phyloP scores from a whole-genome alignment of 2,797 vertebrate species.

The Smutsia temminckii region DNA sequence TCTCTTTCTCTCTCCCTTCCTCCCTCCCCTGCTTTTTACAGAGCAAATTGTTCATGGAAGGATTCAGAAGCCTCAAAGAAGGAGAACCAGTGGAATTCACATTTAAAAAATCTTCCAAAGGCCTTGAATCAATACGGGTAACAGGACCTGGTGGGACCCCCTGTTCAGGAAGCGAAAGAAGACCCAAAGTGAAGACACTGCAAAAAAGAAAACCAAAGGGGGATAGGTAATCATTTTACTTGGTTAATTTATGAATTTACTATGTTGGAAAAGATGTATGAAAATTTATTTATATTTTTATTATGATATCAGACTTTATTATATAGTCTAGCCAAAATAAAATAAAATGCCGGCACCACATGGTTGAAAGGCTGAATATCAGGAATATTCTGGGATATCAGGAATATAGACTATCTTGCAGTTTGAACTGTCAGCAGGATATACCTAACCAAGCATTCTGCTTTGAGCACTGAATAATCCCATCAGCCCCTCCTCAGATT shows the following conservation, averaged over 20 bases:
- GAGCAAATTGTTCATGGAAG: constrained; percentile 94
- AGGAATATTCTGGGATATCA: not conserved
- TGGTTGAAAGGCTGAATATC: not conserved
- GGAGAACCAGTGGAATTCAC: constrained; percentile 92
- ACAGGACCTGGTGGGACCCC: constrained; percentile 90
- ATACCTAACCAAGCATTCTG: too few relatives aligned
- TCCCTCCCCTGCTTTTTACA: constrained; percentile 78
- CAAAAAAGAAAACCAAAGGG: constrained; percentile 92
- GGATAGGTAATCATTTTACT: constrained; percentile 87
- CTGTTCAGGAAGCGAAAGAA: constrained; percentile 91
- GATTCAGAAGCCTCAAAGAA: constrained; percentile 93
- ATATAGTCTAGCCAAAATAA: not conserved
- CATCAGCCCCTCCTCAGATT: not conserved
- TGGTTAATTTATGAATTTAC: constrained; percentile 14
- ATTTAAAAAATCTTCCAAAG: constrained; percentile 93
- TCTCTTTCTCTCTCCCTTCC: constrained; percentile 58
- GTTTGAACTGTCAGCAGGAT: not conserved
- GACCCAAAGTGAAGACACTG: constrained; percentile 91
- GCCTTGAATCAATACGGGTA: constrained; percentile 92
- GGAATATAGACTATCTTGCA: not conserved
- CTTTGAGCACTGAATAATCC: too few relatives aligned
- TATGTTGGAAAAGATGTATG: constrained; percentile 56
- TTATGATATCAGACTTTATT: constrained; percentile 4
- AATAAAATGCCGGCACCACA: not conserved
- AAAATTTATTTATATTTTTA: constrained; percentile 50